Percentiles rank a stretch among this genome's conserved stretches.
These are phyloP conservation scores for Asbolus verrucosus DNA, from an alignment of 1,140 invertebrate species.

Conservation along the genomic window DNA sequence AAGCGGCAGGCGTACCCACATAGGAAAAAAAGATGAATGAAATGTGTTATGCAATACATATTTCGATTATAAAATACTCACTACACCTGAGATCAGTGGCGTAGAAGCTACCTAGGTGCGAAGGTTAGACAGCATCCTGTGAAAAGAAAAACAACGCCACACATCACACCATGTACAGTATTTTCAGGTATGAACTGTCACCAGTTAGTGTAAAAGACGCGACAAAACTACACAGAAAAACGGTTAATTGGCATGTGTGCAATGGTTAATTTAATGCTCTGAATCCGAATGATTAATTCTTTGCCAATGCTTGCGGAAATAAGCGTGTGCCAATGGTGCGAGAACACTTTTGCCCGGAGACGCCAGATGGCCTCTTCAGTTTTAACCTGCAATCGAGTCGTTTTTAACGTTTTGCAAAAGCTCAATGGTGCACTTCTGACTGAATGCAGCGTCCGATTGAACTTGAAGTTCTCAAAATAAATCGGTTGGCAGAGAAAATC, in stretches of 20 bases:
- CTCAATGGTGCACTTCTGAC: constrained; percentile 5
- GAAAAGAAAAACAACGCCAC: constrained; percentile 38
- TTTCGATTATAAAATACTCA: constrained; percentile 30
- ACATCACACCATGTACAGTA: constrained; percentile 34
- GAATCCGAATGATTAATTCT: constrained; percentile 13
- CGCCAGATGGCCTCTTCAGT: no score
- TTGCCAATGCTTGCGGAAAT: constrained; percentile 16
- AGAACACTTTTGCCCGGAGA: no score
- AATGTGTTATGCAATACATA: constrained; percentile 17
- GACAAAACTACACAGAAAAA: background rate
- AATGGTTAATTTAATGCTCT: background rate
- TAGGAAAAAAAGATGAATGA: constrained; percentile 7
- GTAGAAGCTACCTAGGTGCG: constrained; percentile 36
- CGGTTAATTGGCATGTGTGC: background rate
- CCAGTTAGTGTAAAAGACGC: constrained; percentile 1
- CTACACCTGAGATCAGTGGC: constrained; percentile 34
- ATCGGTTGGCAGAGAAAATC: constrained; percentile 12
- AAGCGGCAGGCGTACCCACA: no score
- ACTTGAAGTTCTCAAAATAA: constrained; percentile 10
- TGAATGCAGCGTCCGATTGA: background rate
- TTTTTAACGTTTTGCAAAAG: no score
- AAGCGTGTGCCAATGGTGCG: background rate
- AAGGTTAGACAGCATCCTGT: constrained; percentile 34
- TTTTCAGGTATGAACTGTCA: background rate
- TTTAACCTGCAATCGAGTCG: no score